Percentiles rank a stretch among this genome's conserved stretches.
Conservation (phyloP, 2,797 vertebrate genomes). For the Pteronotus mesoamericanus region DNA sequence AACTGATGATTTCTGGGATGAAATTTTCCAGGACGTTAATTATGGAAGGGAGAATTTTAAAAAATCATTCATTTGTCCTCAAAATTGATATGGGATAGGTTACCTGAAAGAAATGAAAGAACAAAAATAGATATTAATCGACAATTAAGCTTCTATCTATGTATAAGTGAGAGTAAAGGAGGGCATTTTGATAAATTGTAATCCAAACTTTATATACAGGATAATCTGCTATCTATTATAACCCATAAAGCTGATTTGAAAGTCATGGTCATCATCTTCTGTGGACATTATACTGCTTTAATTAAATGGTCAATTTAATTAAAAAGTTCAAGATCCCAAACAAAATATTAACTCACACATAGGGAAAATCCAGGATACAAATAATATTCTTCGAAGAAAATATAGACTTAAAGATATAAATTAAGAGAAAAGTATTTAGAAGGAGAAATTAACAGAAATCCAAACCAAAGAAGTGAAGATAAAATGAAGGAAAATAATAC, state of each 20-base stretch:
- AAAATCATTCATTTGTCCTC: neutral
- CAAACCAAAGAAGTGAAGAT: neutral
- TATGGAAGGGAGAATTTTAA: neutral
- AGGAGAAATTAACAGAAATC: neutral
- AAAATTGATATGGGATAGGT: neutral
- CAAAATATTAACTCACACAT: neutral
- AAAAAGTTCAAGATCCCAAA: neutral
- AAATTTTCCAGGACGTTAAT: neutral
- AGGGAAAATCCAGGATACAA: neutral
- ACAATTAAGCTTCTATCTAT: neutral
- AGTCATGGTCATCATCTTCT: neutral
- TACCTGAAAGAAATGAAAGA: neutral
- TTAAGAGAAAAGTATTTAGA: neutral
- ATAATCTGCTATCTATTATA: neutral
- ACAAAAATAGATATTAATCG: slow-evolving; percentile 3
- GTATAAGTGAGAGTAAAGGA: neutral
- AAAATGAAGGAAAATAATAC: neutral
- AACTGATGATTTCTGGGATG: neutral
- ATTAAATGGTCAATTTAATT: neutral
- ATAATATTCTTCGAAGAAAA: neutral
- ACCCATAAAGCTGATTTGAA: neutral
- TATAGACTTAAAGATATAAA: neutral
- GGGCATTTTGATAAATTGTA: neutral
- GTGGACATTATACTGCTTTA: neutral
- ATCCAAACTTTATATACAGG: neutral